Base-by-base conservation (phyloP, 1,140 invertebrate genomes). In the Eufriesea mexicana region DNA sequence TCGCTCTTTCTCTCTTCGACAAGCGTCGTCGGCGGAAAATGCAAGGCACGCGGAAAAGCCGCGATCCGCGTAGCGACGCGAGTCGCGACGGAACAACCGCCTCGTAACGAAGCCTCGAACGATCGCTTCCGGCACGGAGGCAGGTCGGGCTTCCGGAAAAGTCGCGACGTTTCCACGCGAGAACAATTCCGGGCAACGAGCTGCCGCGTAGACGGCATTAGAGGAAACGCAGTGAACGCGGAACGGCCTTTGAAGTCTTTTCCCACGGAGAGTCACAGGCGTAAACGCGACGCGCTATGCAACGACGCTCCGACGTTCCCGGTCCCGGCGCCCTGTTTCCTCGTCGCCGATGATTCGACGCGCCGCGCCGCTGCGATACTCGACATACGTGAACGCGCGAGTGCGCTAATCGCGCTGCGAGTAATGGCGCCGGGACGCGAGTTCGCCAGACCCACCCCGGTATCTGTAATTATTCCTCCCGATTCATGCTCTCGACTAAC, bases 401-500 rank as follows among this genome's bases (percentile, higher is more conserved):
- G 55, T 74, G 86, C 86, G 66, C 71, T 64, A 70, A 85, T 81
- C 61, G 49, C 45, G 42, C 12, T 35, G 62, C 57, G 70, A 78
- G 83, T 80, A 84, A 73, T 71, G 55, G 75, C 55, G 55, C 20
- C n/a, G 51, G 10, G 18, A 14, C 18, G 12, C 51, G 28, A 25
- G 42, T 18, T 28, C 2, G 7, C 6, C 25, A 0, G 18, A 1
- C 55, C 23, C 23, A 23, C 55, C 62, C 16, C 51, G 25, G 71
- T 71, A 75, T 57, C 74, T 55, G 79, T 87, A 88, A 88, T 88
- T 88, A 88, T 87, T 88, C 83, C 86, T 87, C 78, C 83, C 79
- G 83, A 87, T 85, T 83, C 87, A n/a, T 87, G 87, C 68, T 64
- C 49, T 2, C 75, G 54, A 55, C 75, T 78, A 84, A 86, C 86